phyloP scores from a whole-genome alignment of 1,140 invertebrate genomes.

The Chlorops oryzae region DNA sequence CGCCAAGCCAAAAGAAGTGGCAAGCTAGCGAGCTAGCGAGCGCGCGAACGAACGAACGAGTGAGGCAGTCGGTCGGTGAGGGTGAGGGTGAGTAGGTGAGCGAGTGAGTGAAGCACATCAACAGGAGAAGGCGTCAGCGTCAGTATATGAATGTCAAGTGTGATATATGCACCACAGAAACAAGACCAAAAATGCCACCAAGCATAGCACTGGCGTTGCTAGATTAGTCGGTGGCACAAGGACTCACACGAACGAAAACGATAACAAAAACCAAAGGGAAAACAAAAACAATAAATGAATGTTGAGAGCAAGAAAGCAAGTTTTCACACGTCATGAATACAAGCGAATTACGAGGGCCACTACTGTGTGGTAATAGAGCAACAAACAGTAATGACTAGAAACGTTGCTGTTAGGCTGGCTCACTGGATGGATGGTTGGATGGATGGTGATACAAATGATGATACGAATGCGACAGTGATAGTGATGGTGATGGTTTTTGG shows the following conservation, averaged over 20 bases:
- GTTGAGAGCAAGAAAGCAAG: conserved; percentile 9
- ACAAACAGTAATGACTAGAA: too few relatives aligned
- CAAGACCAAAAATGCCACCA: conserved; percentile 33
- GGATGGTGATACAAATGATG: too few relatives aligned
- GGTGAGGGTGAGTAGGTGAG: background rate
- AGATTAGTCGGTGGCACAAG: too few relatives aligned
- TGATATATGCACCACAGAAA: conserved; percentile 47
- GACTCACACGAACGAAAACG: background rate
- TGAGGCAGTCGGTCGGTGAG: too few relatives aligned
- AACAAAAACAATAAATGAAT: conserved; percentile 6
- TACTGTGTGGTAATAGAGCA: too few relatives aligned
- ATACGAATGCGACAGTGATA: too few relatives aligned
- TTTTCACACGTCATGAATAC: too few relatives aligned
- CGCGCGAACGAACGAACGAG: background rate
- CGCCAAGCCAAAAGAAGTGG: conserved; percentile 4
- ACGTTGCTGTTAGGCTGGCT: too few relatives aligned
- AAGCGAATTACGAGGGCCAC: too few relatives aligned
- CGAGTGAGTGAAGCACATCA: conserved; percentile 2
- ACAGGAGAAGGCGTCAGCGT: conserved; percentile 25
- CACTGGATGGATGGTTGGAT: too few relatives aligned
- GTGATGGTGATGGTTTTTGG: too few relatives aligned
- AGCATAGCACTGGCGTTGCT: background rate
- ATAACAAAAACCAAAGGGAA: background rate
- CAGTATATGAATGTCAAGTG: conserved; percentile 47
- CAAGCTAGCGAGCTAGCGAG: conserved; percentile 1